Evolutionary conservation across 2,797 vertebrate species (phyloP).

Genomic region (Avahi laniger): DNA sequence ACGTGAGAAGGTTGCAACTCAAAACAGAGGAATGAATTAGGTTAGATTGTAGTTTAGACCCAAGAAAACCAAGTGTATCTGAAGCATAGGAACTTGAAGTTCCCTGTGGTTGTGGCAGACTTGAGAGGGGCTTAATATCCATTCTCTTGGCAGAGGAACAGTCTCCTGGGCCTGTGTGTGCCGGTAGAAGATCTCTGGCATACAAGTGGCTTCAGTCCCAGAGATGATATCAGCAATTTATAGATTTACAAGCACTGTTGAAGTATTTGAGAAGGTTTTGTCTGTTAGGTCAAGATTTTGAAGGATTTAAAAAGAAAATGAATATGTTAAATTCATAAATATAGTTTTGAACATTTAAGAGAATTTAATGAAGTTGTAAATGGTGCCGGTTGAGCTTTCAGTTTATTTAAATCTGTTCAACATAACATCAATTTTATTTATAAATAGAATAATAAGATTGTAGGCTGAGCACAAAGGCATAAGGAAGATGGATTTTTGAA

Average conservation of each 20-base stretch:
- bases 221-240: background rate
- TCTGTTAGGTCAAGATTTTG: background rate
- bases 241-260: background rate
- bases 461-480: background rate
- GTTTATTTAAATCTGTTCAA: conserved; percentile 19
- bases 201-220: background rate
- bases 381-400: background rate
- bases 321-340: conserved; percentile 5
- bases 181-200: background rate
- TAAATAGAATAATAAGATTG: background rate
- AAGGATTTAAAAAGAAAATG: conserved; percentile 26
- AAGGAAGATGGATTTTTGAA: background rate
- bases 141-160: background rate
- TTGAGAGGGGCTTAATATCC: background rate
- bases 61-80: background rate
- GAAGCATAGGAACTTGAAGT: background rate
- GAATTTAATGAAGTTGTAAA: conserved; percentile 47
- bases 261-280: background rate
- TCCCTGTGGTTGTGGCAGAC: background rate
- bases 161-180: background rate
- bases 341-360: background rate
- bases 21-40: conserved; percentile 5
- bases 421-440: conserved; percentile 6
- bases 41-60: background rate
- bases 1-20: background rate